These are phyloP conservation scores for Argopecten irradians DNA, from an alignment of 1,140 invertebrate genomes.

Conservation along the genomic window DNA sequence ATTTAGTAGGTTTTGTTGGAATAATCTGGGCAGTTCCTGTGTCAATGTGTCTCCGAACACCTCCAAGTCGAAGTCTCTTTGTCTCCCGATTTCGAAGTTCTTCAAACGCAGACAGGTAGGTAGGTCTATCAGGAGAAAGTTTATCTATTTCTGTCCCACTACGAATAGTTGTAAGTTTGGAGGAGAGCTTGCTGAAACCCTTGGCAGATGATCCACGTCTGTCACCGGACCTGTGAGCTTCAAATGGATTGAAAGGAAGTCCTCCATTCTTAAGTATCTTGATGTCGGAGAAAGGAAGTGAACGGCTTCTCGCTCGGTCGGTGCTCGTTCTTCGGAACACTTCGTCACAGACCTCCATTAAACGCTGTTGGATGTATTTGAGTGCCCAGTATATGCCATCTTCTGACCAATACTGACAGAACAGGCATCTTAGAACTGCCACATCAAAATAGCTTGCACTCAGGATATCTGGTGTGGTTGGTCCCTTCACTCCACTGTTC, in stretches of 20 bases:
- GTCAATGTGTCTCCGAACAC: background rate
- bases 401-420: slow-evolving; percentile 97
- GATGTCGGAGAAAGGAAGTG: slow-evolving; percentile 94
- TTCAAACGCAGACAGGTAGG: background rate
- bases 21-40: background rate
- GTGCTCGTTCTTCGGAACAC: slow-evolving; percentile 85
- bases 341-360: slow-evolving; percentile 80
- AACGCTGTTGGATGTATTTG: slow-evolving; percentile 82
- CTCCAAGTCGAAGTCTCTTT: background rate
- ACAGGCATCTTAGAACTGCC: slow-evolving; percentile 95
- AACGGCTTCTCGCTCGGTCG: slow-evolving; percentile 90
- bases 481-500: slow-evolving; percentile 63
- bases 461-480: slow-evolving; percentile 68
- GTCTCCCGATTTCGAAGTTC: background rate
- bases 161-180: slow-evolving; percentile 41
- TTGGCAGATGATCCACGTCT: slow-evolving; percentile 3
- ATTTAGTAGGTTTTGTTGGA: background rate
- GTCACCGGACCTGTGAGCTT: slow-evolving; percentile 35
- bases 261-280: slow-evolving; percentile 31
- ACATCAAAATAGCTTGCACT: slow-evolving; percentile 94
- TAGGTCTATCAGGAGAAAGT: slow-evolving; percentile 29
- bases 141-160: slow-evolving; percentile 49
- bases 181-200: slow-evolving; percentile 25
- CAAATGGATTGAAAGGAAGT: slow-evolving; percentile 35
- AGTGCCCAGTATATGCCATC: slow-evolving; percentile 98